A percentile compares a stretch with the other conserved stretches of the same genome.
Evolutionary conservation across 2,888 invertebrate species (phyloP).

Genomic region (Clunio marinus): DNA sequence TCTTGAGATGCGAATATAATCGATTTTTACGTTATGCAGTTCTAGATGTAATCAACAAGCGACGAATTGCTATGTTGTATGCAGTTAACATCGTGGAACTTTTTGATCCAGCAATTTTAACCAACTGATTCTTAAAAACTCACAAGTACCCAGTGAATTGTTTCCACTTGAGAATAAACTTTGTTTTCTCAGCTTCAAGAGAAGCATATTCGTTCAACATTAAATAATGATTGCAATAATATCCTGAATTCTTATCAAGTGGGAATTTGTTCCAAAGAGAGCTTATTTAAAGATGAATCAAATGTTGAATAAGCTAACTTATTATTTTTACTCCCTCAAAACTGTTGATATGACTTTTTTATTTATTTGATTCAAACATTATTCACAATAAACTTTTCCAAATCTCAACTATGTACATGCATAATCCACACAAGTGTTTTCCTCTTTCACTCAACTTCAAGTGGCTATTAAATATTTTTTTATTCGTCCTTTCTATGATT

Average conservation of each 20-base stretch:
- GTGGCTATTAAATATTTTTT: conserved; percentile 9
- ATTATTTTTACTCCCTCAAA: not conserved
- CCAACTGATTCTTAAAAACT: too few relatives aligned
- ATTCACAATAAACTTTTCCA: not conserved
- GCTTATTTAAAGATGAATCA: not conserved
- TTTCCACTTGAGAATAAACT: conserved; percentile 11
- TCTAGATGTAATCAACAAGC: too few relatives aligned
- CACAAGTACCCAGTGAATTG: too few relatives aligned
- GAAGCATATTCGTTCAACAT: not conserved
- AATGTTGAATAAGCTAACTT: too few relatives aligned
- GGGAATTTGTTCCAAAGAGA: not conserved
- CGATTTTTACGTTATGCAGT: too few relatives aligned
- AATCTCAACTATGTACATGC: not conserved
- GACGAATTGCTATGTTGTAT: too few relatives aligned
- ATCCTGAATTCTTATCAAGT: not conserved
- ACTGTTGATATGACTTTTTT: not conserved
- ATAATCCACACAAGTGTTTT: not conserved
- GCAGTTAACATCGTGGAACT: too few relatives aligned
- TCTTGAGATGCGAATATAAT: too few relatives aligned
- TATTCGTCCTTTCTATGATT: not conserved
- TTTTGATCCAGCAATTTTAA: too few relatives aligned
- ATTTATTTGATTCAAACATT: not conserved
- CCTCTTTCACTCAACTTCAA: not conserved
- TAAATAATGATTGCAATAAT: not conserved
- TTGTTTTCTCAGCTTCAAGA: not conserved